Percentiles rank a stretch among this genome's conserved stretches.
Conservation (phyloP, 2,113 vertebrate genomes). For the Copsychus sechellarum region DNA sequence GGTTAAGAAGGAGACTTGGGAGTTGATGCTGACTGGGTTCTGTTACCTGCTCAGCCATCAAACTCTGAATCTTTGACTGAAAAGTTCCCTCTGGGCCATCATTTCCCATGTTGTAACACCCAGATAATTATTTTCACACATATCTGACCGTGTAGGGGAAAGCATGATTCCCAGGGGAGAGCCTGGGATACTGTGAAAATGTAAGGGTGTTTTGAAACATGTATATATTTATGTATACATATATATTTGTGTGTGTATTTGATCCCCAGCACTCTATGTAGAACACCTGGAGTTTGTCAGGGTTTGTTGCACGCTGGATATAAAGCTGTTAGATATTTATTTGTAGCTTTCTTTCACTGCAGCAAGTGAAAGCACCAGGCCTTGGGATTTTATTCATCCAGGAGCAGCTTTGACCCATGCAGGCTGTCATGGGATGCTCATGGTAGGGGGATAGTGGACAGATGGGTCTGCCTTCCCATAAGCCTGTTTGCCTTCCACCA, state of each 20-base stretch:
- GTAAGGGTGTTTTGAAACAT: background rate
- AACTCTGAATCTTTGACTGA: background rate
- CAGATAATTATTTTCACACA: background rate
- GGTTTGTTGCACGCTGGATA: background rate
- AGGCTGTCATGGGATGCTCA: background rate
- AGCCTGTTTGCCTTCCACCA: slow-evolving; percentile 6
- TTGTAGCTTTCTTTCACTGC: background rate
- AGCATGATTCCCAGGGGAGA: background rate
- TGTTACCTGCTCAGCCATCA: background rate
- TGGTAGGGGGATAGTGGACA: background rate
- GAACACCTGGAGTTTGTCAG: background rate
- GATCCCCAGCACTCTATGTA: background rate
- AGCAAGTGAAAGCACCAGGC: background rate
- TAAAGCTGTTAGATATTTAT: background rate
- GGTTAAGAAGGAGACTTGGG: slow-evolving; percentile 9
- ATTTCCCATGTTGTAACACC: background rate
- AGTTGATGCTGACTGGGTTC: background rate
- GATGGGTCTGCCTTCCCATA: background rate
- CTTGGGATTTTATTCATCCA: background rate
- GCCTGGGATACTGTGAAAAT: background rate
- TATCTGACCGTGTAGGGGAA: background rate
- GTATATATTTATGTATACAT: too few relatives aligned
- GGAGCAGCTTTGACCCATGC: background rate
- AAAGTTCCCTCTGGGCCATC: background rate
- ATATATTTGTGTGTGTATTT: background rate